phyloP scores from a whole-genome alignment of 2,888 invertebrate species.

The Coremacera marginata region DNA sequence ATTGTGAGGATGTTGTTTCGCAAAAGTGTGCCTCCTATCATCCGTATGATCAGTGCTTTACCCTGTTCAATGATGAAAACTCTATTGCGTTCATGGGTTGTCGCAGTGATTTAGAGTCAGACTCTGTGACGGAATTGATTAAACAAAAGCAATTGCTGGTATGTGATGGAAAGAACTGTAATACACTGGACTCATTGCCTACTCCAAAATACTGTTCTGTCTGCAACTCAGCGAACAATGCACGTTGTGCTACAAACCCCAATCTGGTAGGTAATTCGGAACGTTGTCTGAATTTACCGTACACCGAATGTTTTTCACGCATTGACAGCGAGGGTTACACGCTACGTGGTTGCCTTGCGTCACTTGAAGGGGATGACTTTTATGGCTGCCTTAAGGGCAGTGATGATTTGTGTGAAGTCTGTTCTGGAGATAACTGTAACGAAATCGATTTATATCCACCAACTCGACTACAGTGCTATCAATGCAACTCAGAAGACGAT shows the following conservation, averaged over 20 bases:
- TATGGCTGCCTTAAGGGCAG: conserved; percentile 55
- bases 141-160: conserved; percentile 54
- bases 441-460: conserved; percentile 56
- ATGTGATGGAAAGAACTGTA: conserved; percentile 60
- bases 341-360: conserved; percentile 58
- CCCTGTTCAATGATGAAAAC: conserved; percentile 50
- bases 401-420: conserved; percentile 54
- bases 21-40: conserved; percentile 55
- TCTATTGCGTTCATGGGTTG: conserved; percentile 60
- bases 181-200: conserved; percentile 48
- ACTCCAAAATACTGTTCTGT: conserved; percentile 53
- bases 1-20: conserved; percentile 48
- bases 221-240: conserved; percentile 57
- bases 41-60: conserved; percentile 58
- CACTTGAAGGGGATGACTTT: conserved; percentile 50
- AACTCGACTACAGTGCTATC: conserved; percentile 57
- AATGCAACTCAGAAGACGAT: conserved; percentile 57
- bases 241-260: conserved; percentile 62
- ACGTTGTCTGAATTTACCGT: conserved; percentile 57
- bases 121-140: conserved; percentile 52
- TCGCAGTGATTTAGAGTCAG: conserved; percentile 58
- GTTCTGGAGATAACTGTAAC: conserved; percentile 58
- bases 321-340: conserved; percentile 59
- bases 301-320: conserved; percentile 59
- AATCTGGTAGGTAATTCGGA: conserved; percentile 50